phyloP scores from a whole-genome alignment of 2,888 invertebrate genomes.

The Cheilosia grossa region DNA sequence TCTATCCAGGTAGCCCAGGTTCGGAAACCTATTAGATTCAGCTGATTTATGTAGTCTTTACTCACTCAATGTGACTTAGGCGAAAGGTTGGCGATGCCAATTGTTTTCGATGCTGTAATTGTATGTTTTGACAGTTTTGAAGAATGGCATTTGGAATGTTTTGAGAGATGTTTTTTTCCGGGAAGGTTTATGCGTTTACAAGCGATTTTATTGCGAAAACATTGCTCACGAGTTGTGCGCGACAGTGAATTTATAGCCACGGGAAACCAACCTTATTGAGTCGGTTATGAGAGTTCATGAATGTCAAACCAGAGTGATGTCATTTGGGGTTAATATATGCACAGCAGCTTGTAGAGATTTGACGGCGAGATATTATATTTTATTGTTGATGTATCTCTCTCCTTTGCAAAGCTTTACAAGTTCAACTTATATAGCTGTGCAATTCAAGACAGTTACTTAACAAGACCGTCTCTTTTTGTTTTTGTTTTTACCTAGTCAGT shows the following conservation, averaged over 20 bases:
- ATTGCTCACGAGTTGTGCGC: neutral
- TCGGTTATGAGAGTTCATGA: constrained; percentile 23
- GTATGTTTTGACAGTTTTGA: constrained; percentile 32
- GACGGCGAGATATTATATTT: too few relatives aligned
- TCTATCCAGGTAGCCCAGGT: neutral
- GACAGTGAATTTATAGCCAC: constrained; percentile 8
- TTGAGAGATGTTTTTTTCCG: neutral
- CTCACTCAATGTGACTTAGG: constrained; percentile 2
- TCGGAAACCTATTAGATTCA: constrained; percentile 1
- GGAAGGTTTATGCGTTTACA: constrained; percentile 9
- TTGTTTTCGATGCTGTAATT: constrained; percentile 17
- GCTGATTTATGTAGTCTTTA: constrained; percentile 27
- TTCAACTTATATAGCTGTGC: too few relatives aligned
- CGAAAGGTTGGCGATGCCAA: constrained; percentile 23
- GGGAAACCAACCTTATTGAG: neutral
- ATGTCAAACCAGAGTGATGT: constrained; percentile 32
- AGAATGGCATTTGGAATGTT: constrained; percentile 4
- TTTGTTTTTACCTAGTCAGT: too few relatives aligned
- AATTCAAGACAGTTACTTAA: too few relatives aligned
- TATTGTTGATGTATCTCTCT: too few relatives aligned
- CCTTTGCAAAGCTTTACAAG: too few relatives aligned
- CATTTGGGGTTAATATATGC: constrained; percentile 79
- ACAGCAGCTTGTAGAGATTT: too few relatives aligned
- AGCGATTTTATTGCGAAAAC: constrained; percentile 2
- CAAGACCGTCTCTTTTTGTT: too few relatives aligned